Conservation (phyloP, 2,888 invertebrate genomes). For the Nomada lathburiana region DNA sequence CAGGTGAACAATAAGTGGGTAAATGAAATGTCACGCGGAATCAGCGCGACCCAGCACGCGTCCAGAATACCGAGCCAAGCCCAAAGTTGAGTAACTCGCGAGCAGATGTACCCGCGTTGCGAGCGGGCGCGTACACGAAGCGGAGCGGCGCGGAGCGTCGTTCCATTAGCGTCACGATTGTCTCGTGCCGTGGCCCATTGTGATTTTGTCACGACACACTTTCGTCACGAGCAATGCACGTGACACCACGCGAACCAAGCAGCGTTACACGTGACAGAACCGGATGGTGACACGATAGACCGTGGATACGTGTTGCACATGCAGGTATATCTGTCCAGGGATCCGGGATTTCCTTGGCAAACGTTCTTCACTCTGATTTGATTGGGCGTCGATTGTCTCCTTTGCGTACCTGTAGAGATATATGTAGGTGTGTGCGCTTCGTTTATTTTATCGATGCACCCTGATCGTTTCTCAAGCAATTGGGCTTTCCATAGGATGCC, state of each 20-base stretch:
- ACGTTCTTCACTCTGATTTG: neutral
- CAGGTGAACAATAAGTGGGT: too few relatives aligned
- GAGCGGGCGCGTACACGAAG: neutral
- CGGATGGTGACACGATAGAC: neutral
- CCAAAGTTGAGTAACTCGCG: conserved; percentile 14
- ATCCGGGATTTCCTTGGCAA: conserved; percentile 4
- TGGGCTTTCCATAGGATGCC: too few relatives aligned
- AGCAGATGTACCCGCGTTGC: neutral
- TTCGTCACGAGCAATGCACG: conserved; percentile 59
- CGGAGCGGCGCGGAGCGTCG: neutral
- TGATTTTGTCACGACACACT: conserved; percentile 68
- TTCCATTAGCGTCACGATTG: conserved; percentile 59
- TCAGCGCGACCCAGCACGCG: neutral
- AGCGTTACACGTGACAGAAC: conserved; percentile 1
- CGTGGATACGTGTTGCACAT: neutral
- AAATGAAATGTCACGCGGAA: neutral
- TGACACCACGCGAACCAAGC: conserved; percentile 36
- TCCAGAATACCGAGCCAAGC: neutral
- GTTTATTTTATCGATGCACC: too few relatives aligned
- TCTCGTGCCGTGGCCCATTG: conserved; percentile 53
- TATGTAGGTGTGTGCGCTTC: too few relatives aligned
- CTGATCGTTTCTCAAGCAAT: too few relatives aligned
- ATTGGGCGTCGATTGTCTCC: neutral
- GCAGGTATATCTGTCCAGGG: neutral
- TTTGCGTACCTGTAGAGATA: too few relatives aligned